Conservation (phyloP, 2,113 vertebrate genomes). For the Gambusia holbrooki region DNA sequence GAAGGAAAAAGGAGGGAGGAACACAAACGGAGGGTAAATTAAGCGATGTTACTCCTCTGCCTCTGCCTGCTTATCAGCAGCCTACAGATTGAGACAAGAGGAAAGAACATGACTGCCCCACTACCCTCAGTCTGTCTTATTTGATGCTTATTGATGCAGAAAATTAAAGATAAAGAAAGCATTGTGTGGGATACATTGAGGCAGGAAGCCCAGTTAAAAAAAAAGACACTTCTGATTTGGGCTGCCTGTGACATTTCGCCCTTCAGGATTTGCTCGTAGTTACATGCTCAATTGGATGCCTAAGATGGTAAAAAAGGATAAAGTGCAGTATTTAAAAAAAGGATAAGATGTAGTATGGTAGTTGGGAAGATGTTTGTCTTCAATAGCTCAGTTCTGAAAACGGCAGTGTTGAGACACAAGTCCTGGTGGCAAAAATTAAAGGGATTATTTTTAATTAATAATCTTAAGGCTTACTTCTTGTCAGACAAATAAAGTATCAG, state of each 20-base stretch:
- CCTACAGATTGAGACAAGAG: constrained; percentile 40
- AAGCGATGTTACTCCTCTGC: constrained; percentile 26
- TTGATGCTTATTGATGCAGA: constrained; percentile 37
- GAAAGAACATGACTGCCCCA: neutral
- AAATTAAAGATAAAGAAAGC: constrained; percentile 25
- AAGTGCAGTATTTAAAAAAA: constrained; percentile 18
- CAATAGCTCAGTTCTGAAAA: constrained; percentile 27
- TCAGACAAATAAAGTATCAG: constrained; percentile 41
- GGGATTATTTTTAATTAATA: constrained; percentile 58
- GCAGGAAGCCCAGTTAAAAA: constrained; percentile 22
- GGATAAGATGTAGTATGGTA: neutral
- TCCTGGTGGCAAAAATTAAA: constrained; percentile 6
- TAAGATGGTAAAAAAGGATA: constrained; percentile 43
- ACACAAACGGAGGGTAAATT: constrained; percentile 12
- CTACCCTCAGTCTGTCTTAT: constrained; percentile 14
- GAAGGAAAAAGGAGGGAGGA: constrained; percentile 6
- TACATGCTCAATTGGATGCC: constrained; percentile 46
- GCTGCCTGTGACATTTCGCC: constrained; percentile 44
- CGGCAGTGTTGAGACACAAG: neutral
- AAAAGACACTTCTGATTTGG: neutral
- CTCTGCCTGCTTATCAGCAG: constrained; percentile 58
- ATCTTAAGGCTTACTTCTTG: constrained; percentile 36
- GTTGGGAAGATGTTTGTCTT: constrained; percentile 34
- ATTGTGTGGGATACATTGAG: constrained; percentile 2
- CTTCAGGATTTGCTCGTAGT: constrained; percentile 57